These are phyloP conservation scores for Pachycephala philippinensis DNA, from an alignment of 2,113 vertebrate species.

Conservation along the genomic window DNA sequence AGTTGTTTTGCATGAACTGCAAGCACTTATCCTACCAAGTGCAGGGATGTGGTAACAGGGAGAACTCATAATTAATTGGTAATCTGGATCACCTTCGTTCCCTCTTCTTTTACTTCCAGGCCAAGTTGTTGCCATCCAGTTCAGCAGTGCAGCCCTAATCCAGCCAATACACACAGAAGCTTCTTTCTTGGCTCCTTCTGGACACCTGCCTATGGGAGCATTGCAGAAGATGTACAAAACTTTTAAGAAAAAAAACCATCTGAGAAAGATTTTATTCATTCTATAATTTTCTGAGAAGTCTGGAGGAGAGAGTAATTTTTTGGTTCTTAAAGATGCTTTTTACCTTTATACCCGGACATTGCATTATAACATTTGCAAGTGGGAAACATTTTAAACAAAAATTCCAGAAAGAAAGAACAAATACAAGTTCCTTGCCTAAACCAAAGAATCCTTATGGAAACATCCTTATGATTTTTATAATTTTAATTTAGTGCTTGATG, in stretches of 20 bases:
- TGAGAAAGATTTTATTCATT: neutral
- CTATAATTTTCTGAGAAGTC: neutral
- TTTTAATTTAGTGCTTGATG: neutral
- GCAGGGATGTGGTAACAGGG: neutral
- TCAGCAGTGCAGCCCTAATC: neutral
- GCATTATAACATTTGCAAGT: accelerated
- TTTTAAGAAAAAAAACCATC: neutral
- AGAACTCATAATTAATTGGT: neutral
- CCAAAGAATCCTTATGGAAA: neutral
- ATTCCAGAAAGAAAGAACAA: neutral
- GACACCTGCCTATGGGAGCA: neutral
- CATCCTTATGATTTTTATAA: neutral
- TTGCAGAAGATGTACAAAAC: neutral
- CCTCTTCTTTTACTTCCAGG: neutral
- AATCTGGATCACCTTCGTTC: neutral
- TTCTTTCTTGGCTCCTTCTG: neutral
- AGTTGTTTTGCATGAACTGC: neutral
- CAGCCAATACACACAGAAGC: neutral
- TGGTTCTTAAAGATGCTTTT: neutral
- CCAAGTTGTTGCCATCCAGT: neutral
- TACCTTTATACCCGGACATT: neutral
- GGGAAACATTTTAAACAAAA: neutral
- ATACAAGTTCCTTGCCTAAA: neutral
- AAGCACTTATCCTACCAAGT: neutral
- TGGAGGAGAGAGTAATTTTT: neutral